Evolutionary conservation across 2,888 invertebrate genomes (phyloP).

Genomic region (Chloroclysta siterata): DNA sequence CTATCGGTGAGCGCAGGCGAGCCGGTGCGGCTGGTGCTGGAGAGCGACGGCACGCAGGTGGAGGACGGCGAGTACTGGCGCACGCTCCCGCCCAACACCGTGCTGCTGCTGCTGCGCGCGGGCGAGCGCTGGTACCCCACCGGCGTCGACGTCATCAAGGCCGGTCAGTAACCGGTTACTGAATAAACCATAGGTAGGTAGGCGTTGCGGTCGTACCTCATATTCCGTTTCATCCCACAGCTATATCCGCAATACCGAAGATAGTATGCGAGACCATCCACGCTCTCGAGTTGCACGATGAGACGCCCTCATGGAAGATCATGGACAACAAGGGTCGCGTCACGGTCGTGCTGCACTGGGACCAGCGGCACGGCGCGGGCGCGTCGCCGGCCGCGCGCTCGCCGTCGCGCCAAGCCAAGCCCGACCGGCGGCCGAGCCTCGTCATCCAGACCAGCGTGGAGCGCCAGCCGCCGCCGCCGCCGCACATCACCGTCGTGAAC

Average conservation of each 20-base stretch:
- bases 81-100: slow-evolving; percentile 95
- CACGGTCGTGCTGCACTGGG: slow-evolving; percentile 98
- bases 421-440: slow-evolving; percentile 88
- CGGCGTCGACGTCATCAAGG: slow-evolving; percentile 97
- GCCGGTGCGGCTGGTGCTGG: slow-evolving; percentile 95
- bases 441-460: slow-evolving; percentile 91
- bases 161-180: slow-evolving; percentile 86
- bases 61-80: slow-evolving; percentile 98
- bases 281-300: slow-evolving; percentile 97
- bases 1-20: slow-evolving; percentile 94
- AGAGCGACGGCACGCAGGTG: slow-evolving; percentile 98
- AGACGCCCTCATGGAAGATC: slow-evolving; percentile 98
- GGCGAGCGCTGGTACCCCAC: slow-evolving; percentile 97
- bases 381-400: slow-evolving; percentile 86
- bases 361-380: slow-evolving; percentile 91
- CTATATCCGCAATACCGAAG: slow-evolving; percentile 97
- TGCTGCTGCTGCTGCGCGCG: slow-evolving; percentile 93
- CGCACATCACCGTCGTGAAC: slow-evolving; percentile 97
- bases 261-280: slow-evolving; percentile 99
- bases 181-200: too few species aligned
- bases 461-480: slow-evolving; percentile 88
- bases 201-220: not conserved
- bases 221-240: slow-evolving; percentile 76
- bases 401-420: slow-evolving; percentile 78
- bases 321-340: slow-evolving; percentile 99